A percentile compares a stretch with the other conserved stretches of the same genome.
Conservation (phyloP, 2,797 vertebrate genomes). For the Eremophila alpestris region DNA sequence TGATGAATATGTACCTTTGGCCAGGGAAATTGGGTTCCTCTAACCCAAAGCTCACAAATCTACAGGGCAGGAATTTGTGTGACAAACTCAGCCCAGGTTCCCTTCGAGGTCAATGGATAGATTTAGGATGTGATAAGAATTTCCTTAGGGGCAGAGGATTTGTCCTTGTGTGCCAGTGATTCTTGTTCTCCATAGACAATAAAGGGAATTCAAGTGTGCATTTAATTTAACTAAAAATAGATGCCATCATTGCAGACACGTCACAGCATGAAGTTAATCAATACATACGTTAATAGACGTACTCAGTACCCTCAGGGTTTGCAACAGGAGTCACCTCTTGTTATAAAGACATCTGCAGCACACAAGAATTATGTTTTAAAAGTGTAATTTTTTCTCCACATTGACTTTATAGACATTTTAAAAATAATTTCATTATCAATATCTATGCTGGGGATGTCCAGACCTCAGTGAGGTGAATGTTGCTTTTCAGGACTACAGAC, state of each 20-base stretch:
- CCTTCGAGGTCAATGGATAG: not conserved
- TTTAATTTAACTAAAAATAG: not conserved
- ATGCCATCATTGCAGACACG: not conserved
- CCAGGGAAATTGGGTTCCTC: not conserved
- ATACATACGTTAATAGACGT: not conserved
- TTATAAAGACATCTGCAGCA: not conserved
- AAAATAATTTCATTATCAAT: not conserved
- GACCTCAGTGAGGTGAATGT: not conserved
- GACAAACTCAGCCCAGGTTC: not conserved
- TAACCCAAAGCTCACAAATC: not conserved
- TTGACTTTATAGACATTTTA: not conserved
- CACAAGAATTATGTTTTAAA: not conserved
- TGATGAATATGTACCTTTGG: not conserved
- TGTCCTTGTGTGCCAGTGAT: not conserved
- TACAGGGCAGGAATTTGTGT: not conserved
- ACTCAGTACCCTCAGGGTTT: not conserved
- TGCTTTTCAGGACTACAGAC: not conserved
- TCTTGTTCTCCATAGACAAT: not conserved
- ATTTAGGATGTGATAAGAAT: not conserved
- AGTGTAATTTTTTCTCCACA: not conserved
- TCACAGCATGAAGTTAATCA: not conserved
- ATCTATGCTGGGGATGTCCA: rapidly evolving
- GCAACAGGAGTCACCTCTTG: not conserved
- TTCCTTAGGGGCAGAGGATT: not conserved
- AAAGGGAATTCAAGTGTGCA: not conserved